A percentile compares a stretch with the other conserved stretches of the same genome.
Conservation (phyloP, 2,113 vertebrate genomes). For the Baryphthengus martii region DNA sequence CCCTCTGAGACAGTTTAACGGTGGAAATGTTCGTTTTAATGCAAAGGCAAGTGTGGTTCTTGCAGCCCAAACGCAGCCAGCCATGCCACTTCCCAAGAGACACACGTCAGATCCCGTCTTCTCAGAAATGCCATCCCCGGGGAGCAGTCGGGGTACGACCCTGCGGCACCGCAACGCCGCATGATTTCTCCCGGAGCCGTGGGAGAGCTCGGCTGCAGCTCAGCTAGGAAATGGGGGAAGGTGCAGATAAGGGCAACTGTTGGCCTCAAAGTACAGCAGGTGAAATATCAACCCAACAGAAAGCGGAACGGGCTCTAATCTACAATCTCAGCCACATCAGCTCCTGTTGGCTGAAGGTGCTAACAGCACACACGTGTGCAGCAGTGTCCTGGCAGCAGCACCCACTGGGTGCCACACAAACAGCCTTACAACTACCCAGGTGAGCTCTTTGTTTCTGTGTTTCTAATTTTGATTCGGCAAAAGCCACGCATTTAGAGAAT, state of each 20-base stretch:
- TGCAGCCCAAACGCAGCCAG: neutral
- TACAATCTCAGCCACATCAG: neutral
- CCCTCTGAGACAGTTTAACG: neutral
- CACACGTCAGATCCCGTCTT: rapidly evolving
- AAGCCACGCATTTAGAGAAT: neutral
- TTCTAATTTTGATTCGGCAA: neutral
- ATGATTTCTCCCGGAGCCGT: neutral
- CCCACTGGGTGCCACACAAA: neutral
- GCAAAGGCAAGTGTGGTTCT: neutral
- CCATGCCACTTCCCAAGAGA: neutral
- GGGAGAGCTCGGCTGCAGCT: neutral
- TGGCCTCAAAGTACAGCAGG: neutral
- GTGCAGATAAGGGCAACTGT: constrained; percentile 18
- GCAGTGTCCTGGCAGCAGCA: neutral
- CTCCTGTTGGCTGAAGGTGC: neutral
- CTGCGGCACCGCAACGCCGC: rapidly evolving
- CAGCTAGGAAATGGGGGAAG: neutral
- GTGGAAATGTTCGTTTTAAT: neutral
- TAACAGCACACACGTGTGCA: neutral
- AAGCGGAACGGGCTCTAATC: neutral
- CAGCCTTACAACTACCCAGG: neutral
- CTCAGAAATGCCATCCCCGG: neutral
- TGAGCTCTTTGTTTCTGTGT: neutral
- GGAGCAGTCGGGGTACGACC: rapidly evolving
- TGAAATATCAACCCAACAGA: neutral